Evolutionary conservation across 1,140 invertebrate species (phyloP).

Genomic region (Chlorops oryzae): DNA sequence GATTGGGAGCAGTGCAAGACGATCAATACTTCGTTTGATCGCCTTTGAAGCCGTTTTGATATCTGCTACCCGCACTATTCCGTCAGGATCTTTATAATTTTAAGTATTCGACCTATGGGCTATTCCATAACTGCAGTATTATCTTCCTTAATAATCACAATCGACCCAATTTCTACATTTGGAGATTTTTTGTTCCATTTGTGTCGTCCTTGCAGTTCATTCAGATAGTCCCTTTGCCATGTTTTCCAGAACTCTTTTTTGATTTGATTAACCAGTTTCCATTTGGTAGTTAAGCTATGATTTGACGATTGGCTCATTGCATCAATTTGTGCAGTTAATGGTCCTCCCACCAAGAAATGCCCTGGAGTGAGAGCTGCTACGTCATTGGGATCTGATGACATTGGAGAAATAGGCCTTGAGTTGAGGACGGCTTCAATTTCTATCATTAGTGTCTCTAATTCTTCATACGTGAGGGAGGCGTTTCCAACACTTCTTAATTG

Average conservation of each 20-base stretch:
- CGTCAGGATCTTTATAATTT: constrained; percentile 27
- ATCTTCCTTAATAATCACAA: constrained; percentile 43
- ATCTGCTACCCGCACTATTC: constrained; percentile 25
- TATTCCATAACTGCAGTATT: constrained; percentile 37
- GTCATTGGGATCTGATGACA: constrained; percentile 1
- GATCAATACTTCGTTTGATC: no score
- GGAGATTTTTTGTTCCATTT: constrained; percentile 31
- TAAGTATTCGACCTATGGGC: constrained; percentile 27
- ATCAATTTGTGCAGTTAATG: background rate
- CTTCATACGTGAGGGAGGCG: constrained; percentile 2
- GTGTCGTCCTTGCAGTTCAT: constrained; percentile 24
- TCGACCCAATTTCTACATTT: constrained; percentile 22
- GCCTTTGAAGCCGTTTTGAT: constrained; percentile 27
- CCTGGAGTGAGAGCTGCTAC: constrained; percentile 1
- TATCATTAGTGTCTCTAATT: constrained; percentile 1
- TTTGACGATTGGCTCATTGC: background rate
- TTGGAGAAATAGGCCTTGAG: constrained; percentile 1
- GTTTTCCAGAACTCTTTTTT: constrained; percentile 9
- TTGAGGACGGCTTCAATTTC: constrained; percentile 8
- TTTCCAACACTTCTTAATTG: background rate
- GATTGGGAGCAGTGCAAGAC: no score
- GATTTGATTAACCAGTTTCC: background rate
- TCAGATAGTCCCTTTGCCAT: constrained; percentile 29
- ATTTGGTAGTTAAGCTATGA: background rate
- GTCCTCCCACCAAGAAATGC: constrained; percentile 5